Conservation (phyloP, 2,113 vertebrate species). For the Malaclemys terrapin region DNA sequence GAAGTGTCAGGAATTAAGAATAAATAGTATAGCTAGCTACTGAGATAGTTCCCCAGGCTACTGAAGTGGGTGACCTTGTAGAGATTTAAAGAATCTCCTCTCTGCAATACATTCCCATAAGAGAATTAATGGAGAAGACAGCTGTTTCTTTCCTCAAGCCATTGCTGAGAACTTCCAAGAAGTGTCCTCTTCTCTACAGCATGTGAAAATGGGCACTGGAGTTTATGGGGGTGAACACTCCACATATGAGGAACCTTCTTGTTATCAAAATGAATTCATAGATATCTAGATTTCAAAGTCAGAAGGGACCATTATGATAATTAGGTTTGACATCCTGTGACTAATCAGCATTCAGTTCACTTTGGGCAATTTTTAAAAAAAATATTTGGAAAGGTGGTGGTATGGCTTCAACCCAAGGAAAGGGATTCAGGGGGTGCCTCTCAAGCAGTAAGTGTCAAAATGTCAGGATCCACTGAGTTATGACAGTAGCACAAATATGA, state of each 20-base stretch:
- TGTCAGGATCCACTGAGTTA: not conserved
- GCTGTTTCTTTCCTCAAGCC: not conserved
- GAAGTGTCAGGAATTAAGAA: not conserved
- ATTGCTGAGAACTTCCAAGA: not conserved
- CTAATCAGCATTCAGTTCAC: not conserved
- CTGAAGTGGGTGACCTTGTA: not conserved
- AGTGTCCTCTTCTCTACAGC: not conserved
- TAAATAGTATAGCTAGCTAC: not conserved
- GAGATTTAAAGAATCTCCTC: not conserved
- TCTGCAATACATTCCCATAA: not conserved
- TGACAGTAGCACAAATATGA: not conserved
- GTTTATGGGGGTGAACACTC: rapidly evolving
- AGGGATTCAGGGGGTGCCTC: not conserved
- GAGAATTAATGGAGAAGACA: not conserved
- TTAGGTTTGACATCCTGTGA: not conserved
- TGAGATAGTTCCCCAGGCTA: not conserved
- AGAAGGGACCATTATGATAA: not conserved
- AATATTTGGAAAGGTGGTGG: not conserved
- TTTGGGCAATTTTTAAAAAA: not conserved
- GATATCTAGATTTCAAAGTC: not conserved
- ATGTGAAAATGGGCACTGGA: not conserved
- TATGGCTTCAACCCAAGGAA: rapidly evolving
- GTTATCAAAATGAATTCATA: not conserved
- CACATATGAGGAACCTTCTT: rapidly evolving
- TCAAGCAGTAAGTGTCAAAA: not conserved